Base-by-base conservation (phyloP, 2,113 vertebrate species). In the Aspidoscelis tigris region DNA sequence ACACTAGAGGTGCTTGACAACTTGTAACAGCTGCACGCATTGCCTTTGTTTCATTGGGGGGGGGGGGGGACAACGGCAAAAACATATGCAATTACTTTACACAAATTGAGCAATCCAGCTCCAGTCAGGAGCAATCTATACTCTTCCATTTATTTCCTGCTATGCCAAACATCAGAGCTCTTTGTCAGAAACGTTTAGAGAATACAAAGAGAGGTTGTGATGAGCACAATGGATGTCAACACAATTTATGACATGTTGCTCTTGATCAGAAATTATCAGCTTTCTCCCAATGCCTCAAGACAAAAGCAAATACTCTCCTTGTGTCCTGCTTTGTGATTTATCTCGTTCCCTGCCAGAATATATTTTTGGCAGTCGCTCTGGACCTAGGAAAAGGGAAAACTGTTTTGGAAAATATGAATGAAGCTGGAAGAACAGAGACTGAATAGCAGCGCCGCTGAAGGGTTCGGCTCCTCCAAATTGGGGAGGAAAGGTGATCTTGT, bases 371-470 rank as follows among this genome's bases (percentile, higher is more conserved):
- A 53, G 66, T 20, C 44, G 76, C 26, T 33, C 33, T 55, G 44
- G 58, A 55, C 55, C 80, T 4, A 53, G 76, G 76, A 74, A 90
- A 92, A 88, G 82, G 89, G 92, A 89, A 92, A 88, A 88, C 12
- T 61, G 47, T 44, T 80, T 88, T 21, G 87, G 93, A 92, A 94
- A 93, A 90, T 68, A 82, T 61, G 22, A 90, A 84, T 0, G 0
- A 5, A n/a, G 80, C 70, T 77, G 84, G 69, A 72, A 90, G 92
- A 86, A 39, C 0, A 0, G 80, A 81, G 33, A 9, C 0, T 22
- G 79, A 33, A 87, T 88, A n/a, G 18, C 84, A 80, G 84, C 0
- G 0, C 69, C 64, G 87, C 86, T 90, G 91, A 88, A 83, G 78
- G 66, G 76, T 81, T 85, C 90, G 5, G 16, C 1, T 79, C 78